Evolutionary conservation across 2,888 invertebrate species (phyloP).

Genomic region (Drosophila kanekoi): DNA sequence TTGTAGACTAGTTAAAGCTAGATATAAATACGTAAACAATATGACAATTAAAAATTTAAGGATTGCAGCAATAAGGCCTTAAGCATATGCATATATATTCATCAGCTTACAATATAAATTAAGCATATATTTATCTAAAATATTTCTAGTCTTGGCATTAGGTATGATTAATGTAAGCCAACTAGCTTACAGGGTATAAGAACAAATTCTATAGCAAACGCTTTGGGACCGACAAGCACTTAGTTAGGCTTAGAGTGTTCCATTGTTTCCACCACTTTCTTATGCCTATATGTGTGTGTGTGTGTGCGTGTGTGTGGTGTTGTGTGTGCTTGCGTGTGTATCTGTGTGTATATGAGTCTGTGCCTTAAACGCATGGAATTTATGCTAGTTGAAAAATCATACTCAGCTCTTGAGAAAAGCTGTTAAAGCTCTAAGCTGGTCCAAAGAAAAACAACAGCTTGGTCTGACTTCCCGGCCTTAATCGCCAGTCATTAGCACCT

Average conservation of each 20-base stretch:
- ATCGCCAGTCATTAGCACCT: slow-evolving; percentile 48
- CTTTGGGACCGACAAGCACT: slow-evolving; percentile 43
- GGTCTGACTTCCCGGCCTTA: slow-evolving; percentile 33
- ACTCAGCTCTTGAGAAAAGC: slow-evolving; percentile 17
- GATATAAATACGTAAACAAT: too few species aligned
- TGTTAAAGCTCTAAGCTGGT: slow-evolving; percentile 18
- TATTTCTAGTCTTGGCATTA: not conserved
- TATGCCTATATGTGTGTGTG: slow-evolving; percentile 5
- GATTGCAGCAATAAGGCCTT: too few species aligned
- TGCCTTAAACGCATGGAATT: slow-evolving; percentile 44
- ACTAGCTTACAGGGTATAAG: slow-evolving; percentile 37
- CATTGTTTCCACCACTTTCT: slow-evolving; percentile 49
- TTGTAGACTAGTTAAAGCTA: too few species aligned
- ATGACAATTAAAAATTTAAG: too few species aligned
- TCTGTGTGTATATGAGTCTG: slow-evolving; percentile 18
- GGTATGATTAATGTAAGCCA: not conserved
- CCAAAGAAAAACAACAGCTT: slow-evolving; percentile 14
- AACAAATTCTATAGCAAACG: slow-evolving; percentile 18
- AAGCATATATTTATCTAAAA: too few species aligned
- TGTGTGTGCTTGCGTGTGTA: slow-evolving; percentile 1
- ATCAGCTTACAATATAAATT: too few species aligned
- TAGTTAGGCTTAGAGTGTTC: slow-evolving; percentile 61
- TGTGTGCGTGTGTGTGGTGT: slow-evolving; percentile 1
- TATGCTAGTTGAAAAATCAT: slow-evolving; percentile 25
- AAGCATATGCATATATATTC: too few species aligned